These are phyloP conservation scores for Hipposideros armiger DNA, from an alignment of 2,113 vertebrate genomes.

Conservation along the genomic window DNA sequence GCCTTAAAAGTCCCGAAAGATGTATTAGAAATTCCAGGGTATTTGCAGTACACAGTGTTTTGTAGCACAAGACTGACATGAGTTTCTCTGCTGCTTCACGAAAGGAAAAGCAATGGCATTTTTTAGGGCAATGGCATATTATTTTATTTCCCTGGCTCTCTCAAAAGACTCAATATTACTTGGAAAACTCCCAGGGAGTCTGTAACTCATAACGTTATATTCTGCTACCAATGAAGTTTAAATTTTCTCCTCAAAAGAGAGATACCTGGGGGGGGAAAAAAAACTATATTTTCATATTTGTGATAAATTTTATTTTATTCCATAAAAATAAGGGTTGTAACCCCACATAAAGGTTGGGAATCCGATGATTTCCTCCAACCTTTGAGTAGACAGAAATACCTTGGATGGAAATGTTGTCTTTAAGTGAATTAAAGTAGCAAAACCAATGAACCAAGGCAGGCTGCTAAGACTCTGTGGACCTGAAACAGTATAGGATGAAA, in stretches of 20 bases:
- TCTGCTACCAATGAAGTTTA: neutral
- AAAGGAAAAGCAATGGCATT: conserved; percentile 13
- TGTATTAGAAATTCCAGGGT: conserved; percentile 62
- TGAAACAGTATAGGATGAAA: neutral
- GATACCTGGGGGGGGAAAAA: neutral
- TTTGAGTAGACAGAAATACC: neutral
- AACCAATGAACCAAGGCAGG: neutral
- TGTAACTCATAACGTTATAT: conserved; percentile 42
- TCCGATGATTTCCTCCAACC: neutral
- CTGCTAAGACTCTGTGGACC: conserved; percentile 18
- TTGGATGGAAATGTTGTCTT: neutral
- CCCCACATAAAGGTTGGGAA: neutral
- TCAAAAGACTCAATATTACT: conserved; percentile 23
- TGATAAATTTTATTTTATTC: conserved; percentile 1
- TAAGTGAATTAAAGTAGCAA: neutral
- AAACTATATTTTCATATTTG: neutral
- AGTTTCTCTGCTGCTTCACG: neutral
- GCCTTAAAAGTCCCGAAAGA: conserved; percentile 62
- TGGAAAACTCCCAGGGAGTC: conserved; percentile 26
- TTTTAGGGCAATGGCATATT: neutral
- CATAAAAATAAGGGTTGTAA: neutral
- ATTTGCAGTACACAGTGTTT: conserved; percentile 33
- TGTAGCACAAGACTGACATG: neutral
- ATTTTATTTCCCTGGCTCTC: conserved; percentile 4
- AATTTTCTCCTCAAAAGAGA: conserved; percentile 14